Percentiles rank a stretch among this genome's conserved stretches.
These are phyloP conservation scores for Selene dorsalis DNA, from an alignment of 2,797 vertebrate species.

Conservation along the genomic window DNA sequence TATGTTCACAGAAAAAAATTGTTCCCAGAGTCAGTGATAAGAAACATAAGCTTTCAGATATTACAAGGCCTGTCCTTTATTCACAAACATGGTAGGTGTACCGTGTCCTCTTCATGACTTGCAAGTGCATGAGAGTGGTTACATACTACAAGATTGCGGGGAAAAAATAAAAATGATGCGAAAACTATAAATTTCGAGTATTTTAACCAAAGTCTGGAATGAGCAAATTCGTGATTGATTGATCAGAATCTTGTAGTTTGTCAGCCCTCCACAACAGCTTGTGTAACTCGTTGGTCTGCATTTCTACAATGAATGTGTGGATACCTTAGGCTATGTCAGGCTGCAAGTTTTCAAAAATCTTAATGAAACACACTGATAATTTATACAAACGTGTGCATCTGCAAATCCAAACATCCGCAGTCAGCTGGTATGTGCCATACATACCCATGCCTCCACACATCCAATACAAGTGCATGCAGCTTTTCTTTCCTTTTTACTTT, in stretches of 20 bases:
- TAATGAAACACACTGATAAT: not conserved
- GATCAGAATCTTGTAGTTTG: constrained; percentile 69
- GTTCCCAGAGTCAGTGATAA: constrained; percentile 97
- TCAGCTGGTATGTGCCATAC: not conserved
- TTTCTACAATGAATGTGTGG: constrained; percentile 67
- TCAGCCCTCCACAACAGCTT: constrained; percentile 35
- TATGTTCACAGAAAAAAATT: constrained; percentile 95
- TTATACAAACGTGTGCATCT: not conserved
- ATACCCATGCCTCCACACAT: constrained; percentile 49
- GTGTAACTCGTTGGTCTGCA: constrained; percentile 36
- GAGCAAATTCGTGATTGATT: not conserved
- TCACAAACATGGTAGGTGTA: constrained; percentile 97
- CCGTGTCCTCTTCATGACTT: constrained; percentile 21
- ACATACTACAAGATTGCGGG: constrained; percentile 72
- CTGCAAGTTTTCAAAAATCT: not conserved
- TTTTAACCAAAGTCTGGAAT: not conserved
- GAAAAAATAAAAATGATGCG: not conserved
- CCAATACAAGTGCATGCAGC: constrained; percentile 20
- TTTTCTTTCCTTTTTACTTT: constrained; percentile 18
- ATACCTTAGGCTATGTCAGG: constrained; percentile 26
- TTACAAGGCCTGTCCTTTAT: constrained; percentile 98
- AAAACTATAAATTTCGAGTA: not conserved
- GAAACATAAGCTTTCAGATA: constrained; percentile 99
- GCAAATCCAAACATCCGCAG: not conserved
- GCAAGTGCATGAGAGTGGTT: constrained; percentile 35